These are phyloP conservation scores for Branchipolynoe longqiensis DNA, from an alignment of 2,888 invertebrate genomes.

Conservation along the genomic window DNA sequence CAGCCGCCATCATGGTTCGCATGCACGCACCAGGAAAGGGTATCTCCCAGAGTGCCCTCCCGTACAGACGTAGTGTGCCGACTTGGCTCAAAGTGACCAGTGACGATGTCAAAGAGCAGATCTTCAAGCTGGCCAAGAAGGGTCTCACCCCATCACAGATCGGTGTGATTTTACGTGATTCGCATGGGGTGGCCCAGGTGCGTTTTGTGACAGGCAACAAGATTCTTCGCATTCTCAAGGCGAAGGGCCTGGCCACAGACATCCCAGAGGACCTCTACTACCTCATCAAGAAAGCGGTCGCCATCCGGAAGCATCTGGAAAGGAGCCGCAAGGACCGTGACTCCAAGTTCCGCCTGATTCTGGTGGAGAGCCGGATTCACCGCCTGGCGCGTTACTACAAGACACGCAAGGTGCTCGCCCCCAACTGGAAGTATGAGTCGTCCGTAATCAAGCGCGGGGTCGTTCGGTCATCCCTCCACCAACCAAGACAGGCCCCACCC, in stretches of 20 bases:
- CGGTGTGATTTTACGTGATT: conserved; percentile 99
- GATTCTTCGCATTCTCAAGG: conserved; percentile 98
- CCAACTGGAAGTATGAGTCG: conserved; percentile 99
- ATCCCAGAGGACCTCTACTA: conserved; percentile 99
- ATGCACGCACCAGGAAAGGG: conserved; percentile 99
- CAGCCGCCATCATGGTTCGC: conserved; percentile 92
- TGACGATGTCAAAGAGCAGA: conserved; percentile 99
- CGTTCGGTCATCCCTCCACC: no score
- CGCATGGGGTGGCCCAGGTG: conserved; percentile 99
- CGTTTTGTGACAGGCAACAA: conserved; percentile 99
- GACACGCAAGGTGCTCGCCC: conserved; percentile 95
- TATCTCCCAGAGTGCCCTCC: conserved; percentile 99
- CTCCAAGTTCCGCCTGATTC: conserved; percentile 98
- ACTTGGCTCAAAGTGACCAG: conserved; percentile 98
- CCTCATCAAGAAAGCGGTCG: conserved; percentile 99
- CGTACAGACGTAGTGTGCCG: conserved; percentile 98
- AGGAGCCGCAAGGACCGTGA: conserved; percentile 96
- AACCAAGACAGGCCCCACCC: no score
- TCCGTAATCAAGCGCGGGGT: no score
- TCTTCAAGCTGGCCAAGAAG: conserved; percentile 98
- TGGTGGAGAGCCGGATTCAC: conserved; percentile 99
- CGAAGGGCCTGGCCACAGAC: conserved; percentile 96
- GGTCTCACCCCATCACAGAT: conserved; percentile 99
- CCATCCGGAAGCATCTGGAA: conserved; percentile 99
- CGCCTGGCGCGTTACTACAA: conserved; percentile 99